A percentile compares a stretch with the other conserved stretches of the same genome.
These are phyloP conservation scores for Ceriagrion tenellum DNA, from an alignment of 2,888 invertebrate genomes.

Conservation along the genomic window DNA sequence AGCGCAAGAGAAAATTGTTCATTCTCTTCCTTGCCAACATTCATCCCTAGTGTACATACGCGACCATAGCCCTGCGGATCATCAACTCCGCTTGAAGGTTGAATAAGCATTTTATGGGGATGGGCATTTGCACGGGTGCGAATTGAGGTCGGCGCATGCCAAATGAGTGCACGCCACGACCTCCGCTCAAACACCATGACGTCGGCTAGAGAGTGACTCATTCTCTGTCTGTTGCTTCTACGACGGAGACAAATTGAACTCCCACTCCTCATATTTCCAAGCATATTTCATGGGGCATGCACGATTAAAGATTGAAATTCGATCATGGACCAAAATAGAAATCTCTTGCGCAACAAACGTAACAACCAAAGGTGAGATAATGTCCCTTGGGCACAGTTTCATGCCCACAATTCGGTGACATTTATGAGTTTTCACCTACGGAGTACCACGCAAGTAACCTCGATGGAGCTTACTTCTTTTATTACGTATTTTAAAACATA, in stretches of 20 bases:
- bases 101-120: background rate
- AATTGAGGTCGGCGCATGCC: background rate
- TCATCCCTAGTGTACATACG: no score
- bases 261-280: background rate
- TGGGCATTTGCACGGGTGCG: background rate
- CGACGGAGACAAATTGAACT: background rate
- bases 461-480: no score
- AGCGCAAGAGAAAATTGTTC: no score
- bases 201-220: background rate
- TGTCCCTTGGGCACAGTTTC: no score
- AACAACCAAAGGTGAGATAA: no score
- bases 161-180: background rate
- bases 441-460: no score
- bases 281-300: background rate
- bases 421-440: no score
- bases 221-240: background rate
- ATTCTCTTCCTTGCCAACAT: no score
- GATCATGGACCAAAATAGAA: background rate
- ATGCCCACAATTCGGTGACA: no score
- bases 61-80: background rate
- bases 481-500: no score
- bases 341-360: no score
- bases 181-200: background rate
- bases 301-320: background rate
- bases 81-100: background rate